phyloP scores from a whole-genome alignment of 2,888 invertebrate species.

The Tachystola acroxantha region DNA sequence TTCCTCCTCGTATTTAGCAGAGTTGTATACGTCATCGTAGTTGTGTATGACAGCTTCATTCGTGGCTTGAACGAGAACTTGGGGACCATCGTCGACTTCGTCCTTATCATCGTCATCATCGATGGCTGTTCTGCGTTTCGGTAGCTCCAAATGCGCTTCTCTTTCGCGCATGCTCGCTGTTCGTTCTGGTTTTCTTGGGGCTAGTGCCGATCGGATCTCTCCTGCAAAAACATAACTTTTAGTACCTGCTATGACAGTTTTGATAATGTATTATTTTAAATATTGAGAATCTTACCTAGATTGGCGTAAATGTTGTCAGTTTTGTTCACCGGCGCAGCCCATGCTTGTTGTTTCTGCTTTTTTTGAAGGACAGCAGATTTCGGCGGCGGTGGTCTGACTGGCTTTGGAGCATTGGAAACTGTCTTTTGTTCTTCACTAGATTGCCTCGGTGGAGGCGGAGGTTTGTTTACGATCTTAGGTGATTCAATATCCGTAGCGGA shows the following conservation, averaged over 20 bases:
- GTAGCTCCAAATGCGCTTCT: constrained; percentile 81
- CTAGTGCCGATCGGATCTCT: constrained; percentile 89
- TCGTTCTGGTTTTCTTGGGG: constrained; percentile 90
- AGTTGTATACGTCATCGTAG: constrained; percentile 71
- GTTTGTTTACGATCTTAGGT: constrained; percentile 74
- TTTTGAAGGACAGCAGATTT: constrained; percentile 81
- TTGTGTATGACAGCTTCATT: constrained; percentile 67
- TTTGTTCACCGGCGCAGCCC: constrained; percentile 56
- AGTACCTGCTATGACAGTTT: constrained; percentile 1
- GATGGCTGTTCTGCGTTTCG: constrained; percentile 66
- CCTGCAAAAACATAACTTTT: constrained; percentile 67
- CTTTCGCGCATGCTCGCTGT: constrained; percentile 92
- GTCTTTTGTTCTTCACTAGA: constrained; percentile 67
- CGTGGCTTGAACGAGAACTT: constrained; percentile 65
- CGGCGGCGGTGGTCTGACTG: constrained; percentile 85
- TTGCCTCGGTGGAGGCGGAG: constrained; percentile 88
- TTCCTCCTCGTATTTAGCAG: constrained; percentile 66
- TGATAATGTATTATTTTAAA: background rate
- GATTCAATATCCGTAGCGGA: constrained; percentile 55
- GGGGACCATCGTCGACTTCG: constrained; percentile 60
- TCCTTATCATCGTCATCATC: constrained; percentile 73
- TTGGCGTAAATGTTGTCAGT: constrained; percentile 87
- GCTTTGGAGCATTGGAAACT: constrained; percentile 77
- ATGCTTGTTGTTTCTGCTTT: constrained; percentile 76
- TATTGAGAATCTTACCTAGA: constrained; percentile 73